A percentile compares a stretch with the other conserved stretches of the same genome.
phyloP scores from a whole-genome alignment of 92 coral and sea anemone species.

The Parazoanthus darwini region DNA sequence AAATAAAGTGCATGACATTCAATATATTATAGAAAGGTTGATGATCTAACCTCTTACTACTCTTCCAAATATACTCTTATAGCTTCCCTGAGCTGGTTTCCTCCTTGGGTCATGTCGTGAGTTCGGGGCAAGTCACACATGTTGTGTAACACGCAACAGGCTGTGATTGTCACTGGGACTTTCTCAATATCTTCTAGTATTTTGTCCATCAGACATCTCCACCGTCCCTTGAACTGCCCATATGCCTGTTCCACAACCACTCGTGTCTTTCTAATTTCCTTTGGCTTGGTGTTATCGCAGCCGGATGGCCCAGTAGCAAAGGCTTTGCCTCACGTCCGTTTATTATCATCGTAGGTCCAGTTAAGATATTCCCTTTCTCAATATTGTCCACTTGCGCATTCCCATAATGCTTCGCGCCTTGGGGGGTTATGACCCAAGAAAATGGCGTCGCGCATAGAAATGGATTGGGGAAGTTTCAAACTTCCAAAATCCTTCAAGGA shows the following conservation, averaged over 20 bases:
- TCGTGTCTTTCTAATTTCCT: conserved; percentile 40
- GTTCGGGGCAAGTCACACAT: conserved; percentile 19
- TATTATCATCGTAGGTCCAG: conserved; percentile 2
- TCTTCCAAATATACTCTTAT: conserved; percentile 25
- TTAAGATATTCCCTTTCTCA: conserved; percentile 13
- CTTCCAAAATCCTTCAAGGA: too few relatives aligned
- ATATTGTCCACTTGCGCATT: too few relatives aligned
- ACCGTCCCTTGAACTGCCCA: conserved; percentile 31
- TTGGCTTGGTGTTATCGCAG: conserved; percentile 5
- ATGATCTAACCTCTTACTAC: too few relatives aligned
- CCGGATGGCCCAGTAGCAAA: conserved; percentile 24
- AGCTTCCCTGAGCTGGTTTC: conserved; percentile 22
- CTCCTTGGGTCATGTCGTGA: conserved; percentile 24
- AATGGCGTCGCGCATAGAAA: not conserved
- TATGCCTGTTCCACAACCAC: conserved; percentile 54
- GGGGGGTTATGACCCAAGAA: not conserved
- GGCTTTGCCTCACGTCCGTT: conserved; percentile 34
- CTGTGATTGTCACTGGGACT: conserved; percentile 12
- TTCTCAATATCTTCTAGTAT: conserved; percentile 25
- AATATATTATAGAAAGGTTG: too few relatives aligned
- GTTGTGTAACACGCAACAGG: conserved; percentile 45
- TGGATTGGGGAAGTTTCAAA: too few relatives aligned
- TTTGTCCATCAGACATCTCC: conserved; percentile 17
- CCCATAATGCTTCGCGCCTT: conserved; percentile 4
- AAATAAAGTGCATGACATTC: too few relatives aligned